phyloP scores from a whole-genome alignment of 2,888 invertebrate species.

The Merodon equestris region DNA sequence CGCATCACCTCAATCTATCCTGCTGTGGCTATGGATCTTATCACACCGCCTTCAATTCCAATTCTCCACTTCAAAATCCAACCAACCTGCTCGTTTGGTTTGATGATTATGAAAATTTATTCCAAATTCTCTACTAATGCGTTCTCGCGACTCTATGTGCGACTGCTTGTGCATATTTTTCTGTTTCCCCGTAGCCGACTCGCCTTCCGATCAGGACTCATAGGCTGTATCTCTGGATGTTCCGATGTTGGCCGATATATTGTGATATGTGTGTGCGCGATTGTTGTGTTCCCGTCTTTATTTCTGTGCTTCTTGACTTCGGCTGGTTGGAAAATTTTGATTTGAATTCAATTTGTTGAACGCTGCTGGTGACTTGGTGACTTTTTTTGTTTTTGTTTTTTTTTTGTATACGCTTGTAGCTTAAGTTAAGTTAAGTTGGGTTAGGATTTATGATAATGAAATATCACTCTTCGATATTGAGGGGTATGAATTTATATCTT shows the following conservation, averaged over 20 bases:
- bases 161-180: slow-evolving; percentile 60
- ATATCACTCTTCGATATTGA: too few species aligned
- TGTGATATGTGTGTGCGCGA: slow-evolving; percentile 36
- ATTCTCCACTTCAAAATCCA: too few species aligned
- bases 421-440: too few species aligned
- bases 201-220: slow-evolving; percentile 41
- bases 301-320: neutral
- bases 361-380: neutral
- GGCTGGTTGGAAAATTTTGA: too few species aligned
- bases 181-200: slow-evolving; percentile 17
- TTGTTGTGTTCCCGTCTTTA: slow-evolving; percentile 46
- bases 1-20: too few species aligned
- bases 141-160: slow-evolving; percentile 43
- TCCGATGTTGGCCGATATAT: too few species aligned
- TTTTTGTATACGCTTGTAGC: too few species aligned
- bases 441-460: too few species aligned
- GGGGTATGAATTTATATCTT: too few species aligned
- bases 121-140: slow-evolving; percentile 38
- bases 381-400: too few species aligned
- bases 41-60: neutral
- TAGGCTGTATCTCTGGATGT: too few species aligned
- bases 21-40: neutral
- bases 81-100: neutral
- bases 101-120: slow-evolving; percentile 18
- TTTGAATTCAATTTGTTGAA: too few species aligned